Conservation (phyloP, 1,140 invertebrate species). For the Pogonomyrmex barbatus region DNA sequence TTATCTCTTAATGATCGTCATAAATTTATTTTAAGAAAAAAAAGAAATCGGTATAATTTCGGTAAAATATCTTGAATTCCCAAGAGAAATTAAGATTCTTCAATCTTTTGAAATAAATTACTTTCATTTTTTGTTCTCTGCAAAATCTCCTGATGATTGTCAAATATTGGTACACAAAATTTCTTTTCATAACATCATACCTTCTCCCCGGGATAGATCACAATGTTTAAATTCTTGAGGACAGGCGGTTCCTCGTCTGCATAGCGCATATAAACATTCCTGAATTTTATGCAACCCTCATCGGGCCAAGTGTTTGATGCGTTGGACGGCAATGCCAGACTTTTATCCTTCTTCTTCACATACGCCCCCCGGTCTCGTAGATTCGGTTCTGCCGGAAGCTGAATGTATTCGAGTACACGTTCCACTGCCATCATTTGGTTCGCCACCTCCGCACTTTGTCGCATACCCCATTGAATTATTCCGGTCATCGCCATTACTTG, state of each 20-base stretch:
- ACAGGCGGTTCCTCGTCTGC: slow-evolving; percentile 86
- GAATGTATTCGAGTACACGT: slow-evolving; percentile 91
- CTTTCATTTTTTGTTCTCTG: neutral
- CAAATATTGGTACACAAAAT: neutral
- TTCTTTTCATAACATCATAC: slow-evolving; percentile 49
- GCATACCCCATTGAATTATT: slow-evolving; percentile 91
- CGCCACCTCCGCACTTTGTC: slow-evolving; percentile 92
- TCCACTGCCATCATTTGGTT: slow-evolving; percentile 94
- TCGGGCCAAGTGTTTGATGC: slow-evolving; percentile 90
- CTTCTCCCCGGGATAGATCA: slow-evolving; percentile 85
- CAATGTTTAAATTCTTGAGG: slow-evolving; percentile 87
- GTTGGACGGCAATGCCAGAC: slow-evolving; percentile 64
- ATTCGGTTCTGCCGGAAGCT: slow-evolving; percentile 88
- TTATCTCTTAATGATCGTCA: neutral
- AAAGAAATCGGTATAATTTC: neutral
- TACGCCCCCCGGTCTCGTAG: slow-evolving; percentile 81
- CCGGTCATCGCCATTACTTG: slow-evolving; percentile 87
- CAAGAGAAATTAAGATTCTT: neutral
- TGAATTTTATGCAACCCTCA: slow-evolving; percentile 88
- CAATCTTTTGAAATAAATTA: neutral
- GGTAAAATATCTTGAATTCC: too few relatives aligned
- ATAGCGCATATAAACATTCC: slow-evolving; percentile 87
- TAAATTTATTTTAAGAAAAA: neutral
- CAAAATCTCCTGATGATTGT: neutral
- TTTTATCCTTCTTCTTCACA: slow-evolving; percentile 82